These are phyloP conservation scores for Nannospalax galili DNA, from an alignment of 2,113 vertebrate species.

Conservation along the genomic window DNA sequence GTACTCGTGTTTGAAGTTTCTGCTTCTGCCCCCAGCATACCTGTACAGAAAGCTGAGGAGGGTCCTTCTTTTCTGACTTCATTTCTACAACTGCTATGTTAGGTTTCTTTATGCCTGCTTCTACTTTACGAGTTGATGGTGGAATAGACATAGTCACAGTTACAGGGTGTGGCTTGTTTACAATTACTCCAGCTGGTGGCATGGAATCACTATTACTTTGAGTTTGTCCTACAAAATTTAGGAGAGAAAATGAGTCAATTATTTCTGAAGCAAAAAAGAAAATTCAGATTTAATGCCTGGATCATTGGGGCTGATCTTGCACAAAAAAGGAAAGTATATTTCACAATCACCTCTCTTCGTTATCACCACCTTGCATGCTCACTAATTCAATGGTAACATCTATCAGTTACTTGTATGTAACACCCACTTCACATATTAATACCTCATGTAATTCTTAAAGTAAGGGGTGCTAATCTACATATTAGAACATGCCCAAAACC, in stretches of 20 bases:
- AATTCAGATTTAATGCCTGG: background rate
- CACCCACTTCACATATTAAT: background rate
- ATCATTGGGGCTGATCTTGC: slow-evolving; percentile 6
- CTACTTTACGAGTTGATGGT: slow-evolving; percentile 78
- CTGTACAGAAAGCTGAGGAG: slow-evolving; percentile 89
- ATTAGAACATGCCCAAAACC: slow-evolving; percentile 4
- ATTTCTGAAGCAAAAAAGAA: slow-evolving; percentile 30
- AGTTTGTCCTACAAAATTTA: slow-evolving; percentile 87
- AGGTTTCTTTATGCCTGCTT: slow-evolving; percentile 78
- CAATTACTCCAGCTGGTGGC: slow-evolving; percentile 80
- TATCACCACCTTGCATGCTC: background rate
- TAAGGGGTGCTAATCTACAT: background rate
- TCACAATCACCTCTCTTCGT: background rate
- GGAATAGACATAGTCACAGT: slow-evolving; percentile 86
- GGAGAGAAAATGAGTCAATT: slow-evolving; percentile 18
- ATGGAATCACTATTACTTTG: slow-evolving; percentile 82
- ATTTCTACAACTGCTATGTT: slow-evolving; percentile 86
- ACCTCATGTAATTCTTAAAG: slow-evolving; percentile 39
- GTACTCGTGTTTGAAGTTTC: background rate
- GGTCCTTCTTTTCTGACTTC: slow-evolving; percentile 86
- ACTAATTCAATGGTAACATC: too few species aligned
- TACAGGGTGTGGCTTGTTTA: slow-evolving; percentile 79
- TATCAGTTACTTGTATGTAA: background rate
- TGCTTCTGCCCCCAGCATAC: slow-evolving; percentile 72
- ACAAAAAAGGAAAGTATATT: background rate